Base-by-base conservation (phyloP, 2,888 invertebrate genomes). In the Hipparchia semele region DNA sequence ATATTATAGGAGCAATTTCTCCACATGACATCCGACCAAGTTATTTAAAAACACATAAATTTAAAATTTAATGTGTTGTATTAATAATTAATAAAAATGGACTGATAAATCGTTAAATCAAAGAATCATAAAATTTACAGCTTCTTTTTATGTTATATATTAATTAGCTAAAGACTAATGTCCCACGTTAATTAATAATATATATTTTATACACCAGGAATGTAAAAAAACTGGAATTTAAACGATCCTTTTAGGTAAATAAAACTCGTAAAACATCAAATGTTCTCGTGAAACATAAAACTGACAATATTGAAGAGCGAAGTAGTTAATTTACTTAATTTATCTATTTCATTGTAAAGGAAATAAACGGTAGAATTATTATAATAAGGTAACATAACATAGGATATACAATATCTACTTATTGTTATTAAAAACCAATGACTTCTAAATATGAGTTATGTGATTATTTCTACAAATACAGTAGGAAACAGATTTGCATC, bases 391-490 rank as follows among this genome's bases (percentile, higher is more conserved):
- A 23, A 39, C 39, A 12, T 60, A 60, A 60, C 39, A n/a, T 61
- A 12, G 12, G 23, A 23, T 23, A 23, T 56, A 4, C n/a, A 58
- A 13, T 58, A 13, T 8, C 6, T 13, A 23, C 23, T 23, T 46
- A 7, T 4, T n/a, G 75, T 77, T 68, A 75, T 68, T 75, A 77
- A 74, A 77, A 72, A 62, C 51, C 4, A 65, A 70, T 33, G 59
- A 59, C 6, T 56, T 56, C 7, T 53, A 6, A 23, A 23, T 8
- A 59, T 9, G 33, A 59, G 33, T 59, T 9, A 12, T 4, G 39
- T 39, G 5, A 39, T 10, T 60, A 23, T 58, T 23, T 23, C 8
- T 23, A 8, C 23, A 58, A 8, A 58, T 58, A 23, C 13, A 53
- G 12, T 13, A 58, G 8, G 6, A 58, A 0, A 56, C 13, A 13